Percentiles rank a stretch among this genome's conserved stretches.
Conservation (phyloP, 1,140 invertebrate genomes). For the Euura saliciscinereae region DNA sequence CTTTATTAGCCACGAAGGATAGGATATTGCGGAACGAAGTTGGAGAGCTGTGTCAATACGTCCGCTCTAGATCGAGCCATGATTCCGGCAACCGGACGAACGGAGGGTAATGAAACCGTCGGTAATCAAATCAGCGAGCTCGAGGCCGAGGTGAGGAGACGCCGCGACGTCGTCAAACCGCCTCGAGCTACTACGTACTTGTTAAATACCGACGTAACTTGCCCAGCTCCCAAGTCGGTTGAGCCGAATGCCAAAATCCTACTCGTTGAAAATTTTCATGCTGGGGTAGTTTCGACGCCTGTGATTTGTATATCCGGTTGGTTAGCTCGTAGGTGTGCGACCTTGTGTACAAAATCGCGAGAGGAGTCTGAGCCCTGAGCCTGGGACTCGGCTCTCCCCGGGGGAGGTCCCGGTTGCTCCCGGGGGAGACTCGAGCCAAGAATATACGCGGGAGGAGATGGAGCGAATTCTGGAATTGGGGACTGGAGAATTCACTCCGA, state of each 20-base stretch:
- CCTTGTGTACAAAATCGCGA: no score
- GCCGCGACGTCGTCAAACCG: no score
- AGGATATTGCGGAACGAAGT: conserved; percentile 6
- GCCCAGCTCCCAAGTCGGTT: no score
- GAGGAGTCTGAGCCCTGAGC: neutral
- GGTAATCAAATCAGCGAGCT: neutral
- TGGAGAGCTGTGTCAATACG: conserved; percentile 6
- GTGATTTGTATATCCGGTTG: neutral
- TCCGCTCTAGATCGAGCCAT: neutral
- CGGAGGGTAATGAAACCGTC: conserved; percentile 1
- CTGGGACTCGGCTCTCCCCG: neutral
- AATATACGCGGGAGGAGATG: neutral
- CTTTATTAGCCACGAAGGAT: neutral
- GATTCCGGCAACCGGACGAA: neutral
- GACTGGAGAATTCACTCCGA: neutral
- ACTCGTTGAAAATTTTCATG: neutral
- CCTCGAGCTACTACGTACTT: no score
- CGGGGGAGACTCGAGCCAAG: neutral
- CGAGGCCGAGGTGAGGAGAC: no score
- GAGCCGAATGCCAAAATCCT: no score
- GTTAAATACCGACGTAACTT: no score
- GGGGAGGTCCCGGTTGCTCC: neutral
- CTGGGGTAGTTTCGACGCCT: neutral
- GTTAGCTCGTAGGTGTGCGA: neutral
- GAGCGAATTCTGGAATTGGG: conserved; percentile 2